Percentiles rank a stretch among this genome's conserved stretches.
phyloP scores from a whole-genome alignment of 2,113 vertebrate genomes.

The Amazona vittata region DNA sequence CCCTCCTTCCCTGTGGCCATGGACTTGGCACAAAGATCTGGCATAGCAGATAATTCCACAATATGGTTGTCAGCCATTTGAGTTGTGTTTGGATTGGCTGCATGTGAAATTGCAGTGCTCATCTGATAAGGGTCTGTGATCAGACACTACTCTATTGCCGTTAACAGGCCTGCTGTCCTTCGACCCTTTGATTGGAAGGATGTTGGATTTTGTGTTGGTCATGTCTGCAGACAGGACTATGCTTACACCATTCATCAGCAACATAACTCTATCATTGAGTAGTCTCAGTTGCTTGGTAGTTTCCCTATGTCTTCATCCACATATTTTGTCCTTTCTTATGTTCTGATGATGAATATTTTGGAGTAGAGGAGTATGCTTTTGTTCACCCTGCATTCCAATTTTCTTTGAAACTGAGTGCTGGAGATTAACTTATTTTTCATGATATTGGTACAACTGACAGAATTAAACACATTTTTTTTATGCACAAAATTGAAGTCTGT shows the following conservation, averaged over 20 bases:
- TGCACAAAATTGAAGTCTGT: not conserved
- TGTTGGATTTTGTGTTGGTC: not conserved
- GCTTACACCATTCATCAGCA: not conserved
- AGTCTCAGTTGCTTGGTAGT: not conserved
- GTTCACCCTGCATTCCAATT: not conserved
- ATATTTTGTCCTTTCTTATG: not conserved
- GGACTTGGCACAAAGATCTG: not conserved
- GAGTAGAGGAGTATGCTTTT: not conserved
- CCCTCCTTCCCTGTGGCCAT: not conserved
- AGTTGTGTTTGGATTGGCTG: not conserved
- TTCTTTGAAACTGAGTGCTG: not conserved
- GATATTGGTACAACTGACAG: not conserved
- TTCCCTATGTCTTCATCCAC: not conserved
- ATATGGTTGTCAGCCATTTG: not conserved
- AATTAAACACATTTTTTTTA: not conserved
- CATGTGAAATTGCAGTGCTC: not conserved
- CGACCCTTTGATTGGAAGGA: not conserved
- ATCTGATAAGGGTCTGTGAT: not conserved
- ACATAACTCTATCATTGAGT: not conserved
- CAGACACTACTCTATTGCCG: fast-evolving
- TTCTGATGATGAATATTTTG: not conserved
- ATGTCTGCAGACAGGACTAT: not conserved
- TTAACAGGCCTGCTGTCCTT: not conserved
- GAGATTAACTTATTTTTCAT: not conserved
- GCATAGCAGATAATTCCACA: not conserved